Conservation (phyloP, 1,140 invertebrate species). For the Lasioglossum baleicum region DNA sequence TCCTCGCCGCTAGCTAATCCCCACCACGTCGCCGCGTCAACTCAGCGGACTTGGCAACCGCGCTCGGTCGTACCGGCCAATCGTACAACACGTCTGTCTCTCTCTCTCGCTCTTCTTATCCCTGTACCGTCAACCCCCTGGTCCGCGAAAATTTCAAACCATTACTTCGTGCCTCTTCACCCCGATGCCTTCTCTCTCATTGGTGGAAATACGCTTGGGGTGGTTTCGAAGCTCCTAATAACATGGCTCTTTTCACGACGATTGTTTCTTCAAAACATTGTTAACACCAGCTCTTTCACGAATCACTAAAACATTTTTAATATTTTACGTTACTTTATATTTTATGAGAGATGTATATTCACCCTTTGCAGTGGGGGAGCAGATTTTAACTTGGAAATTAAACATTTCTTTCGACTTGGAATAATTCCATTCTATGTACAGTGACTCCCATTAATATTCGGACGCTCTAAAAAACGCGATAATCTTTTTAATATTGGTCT, state of each 20-base stretch:
- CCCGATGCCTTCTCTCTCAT: neutral
- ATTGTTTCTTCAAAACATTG: neutral
- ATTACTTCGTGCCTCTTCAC: neutral
- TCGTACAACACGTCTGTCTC: slow-evolving; percentile 32
- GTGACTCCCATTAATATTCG: no score
- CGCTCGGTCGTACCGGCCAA: slow-evolving; percentile 29
- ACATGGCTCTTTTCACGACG: neutral
- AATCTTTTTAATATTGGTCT: no score
- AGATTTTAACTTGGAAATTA: no score
- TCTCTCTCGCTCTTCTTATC: slow-evolving; percentile 10
- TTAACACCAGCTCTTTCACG: neutral
- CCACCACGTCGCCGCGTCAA: neutral
- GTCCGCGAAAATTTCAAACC: slow-evolving; percentile 29
- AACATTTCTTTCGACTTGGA: no score
- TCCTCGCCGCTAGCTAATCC: neutral
- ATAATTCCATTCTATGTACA: no score
- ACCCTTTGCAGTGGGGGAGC: no score
- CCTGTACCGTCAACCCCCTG: slow-evolving; percentile 30
- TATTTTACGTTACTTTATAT: no score
- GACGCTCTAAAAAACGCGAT: no score
- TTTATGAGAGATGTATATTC: no score
- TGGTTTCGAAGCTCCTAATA: neutral
- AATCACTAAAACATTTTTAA: no score
- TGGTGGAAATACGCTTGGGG: slow-evolving; percentile 21
- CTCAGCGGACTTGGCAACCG: slow-evolving; percentile 17